Evolutionary conservation across 2,888 invertebrate species (phyloP).

Genomic region (Augochlorella aurata): DNA sequence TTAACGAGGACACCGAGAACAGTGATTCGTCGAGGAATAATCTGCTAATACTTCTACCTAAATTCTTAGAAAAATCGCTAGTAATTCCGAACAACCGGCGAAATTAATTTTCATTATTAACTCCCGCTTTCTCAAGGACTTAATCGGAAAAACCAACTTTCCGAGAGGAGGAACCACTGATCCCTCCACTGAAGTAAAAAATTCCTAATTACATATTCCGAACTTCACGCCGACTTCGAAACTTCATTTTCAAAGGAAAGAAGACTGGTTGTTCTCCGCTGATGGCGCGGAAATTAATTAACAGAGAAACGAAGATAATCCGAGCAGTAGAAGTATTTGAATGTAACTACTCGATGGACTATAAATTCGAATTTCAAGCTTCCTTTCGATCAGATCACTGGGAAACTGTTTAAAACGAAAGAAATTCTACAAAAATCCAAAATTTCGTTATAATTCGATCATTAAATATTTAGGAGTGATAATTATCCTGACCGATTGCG

Average conservation of each 20-base stretch:
- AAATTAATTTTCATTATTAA: neutral
- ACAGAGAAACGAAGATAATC: neutral
- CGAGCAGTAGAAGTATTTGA: neutral
- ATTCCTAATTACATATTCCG: neutral
- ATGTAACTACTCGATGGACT: neutral
- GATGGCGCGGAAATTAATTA: neutral
- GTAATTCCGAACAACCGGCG: neutral
- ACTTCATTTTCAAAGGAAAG: neutral
- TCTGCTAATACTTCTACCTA: neutral
- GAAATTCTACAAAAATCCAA: too few species aligned
- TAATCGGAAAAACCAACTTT: neutral
- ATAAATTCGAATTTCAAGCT: neutral
- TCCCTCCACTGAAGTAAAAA: neutral
- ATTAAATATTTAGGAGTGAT: too few species aligned
- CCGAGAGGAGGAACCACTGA: neutral
- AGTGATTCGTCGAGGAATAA: neutral
- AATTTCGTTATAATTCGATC: too few species aligned
- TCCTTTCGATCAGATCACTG: too few species aligned
- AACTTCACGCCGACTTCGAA: neutral
- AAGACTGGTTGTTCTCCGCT: neutral
- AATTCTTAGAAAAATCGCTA: neutral
- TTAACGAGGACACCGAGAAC: neutral
- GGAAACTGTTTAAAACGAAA: too few species aligned
- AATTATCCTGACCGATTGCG: too few species aligned
- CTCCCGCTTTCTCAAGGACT: neutral